A percentile compares a stretch with the other conserved stretches of the same genome.
These are phyloP conservation scores for Heliconius nattereri DNA, from an alignment of 1,140 invertebrate species.

Conservation along the genomic window DNA sequence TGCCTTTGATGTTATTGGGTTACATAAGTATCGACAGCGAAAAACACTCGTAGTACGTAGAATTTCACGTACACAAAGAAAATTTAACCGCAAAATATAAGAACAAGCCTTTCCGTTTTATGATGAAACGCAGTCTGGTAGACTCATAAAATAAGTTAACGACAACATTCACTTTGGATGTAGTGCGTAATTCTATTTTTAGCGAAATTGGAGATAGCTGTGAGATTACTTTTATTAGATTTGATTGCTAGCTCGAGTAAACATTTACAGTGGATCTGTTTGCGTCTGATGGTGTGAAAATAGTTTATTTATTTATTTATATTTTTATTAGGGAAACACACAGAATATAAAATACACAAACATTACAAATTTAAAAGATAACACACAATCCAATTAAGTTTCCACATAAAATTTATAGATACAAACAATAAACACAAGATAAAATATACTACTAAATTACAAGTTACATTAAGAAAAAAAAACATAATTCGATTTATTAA, in stretches of 20 bases:
- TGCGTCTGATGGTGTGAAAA: not conserved
- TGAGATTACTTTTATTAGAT: constrained; percentile 31
- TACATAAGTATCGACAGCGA: not conserved
- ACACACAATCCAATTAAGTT: no score
- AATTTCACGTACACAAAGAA: constrained; percentile 14
- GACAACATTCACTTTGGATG: constrained; percentile 40
- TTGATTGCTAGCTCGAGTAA: constrained; percentile 2
- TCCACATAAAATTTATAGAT: no score
- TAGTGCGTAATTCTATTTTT: constrained; percentile 45
- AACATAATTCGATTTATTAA: no score
- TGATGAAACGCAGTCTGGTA: constrained; percentile 35
- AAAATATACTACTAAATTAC: no score
- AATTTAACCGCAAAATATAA: constrained; percentile 22
- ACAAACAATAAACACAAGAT: no score
- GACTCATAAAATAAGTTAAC: constrained; percentile 44
- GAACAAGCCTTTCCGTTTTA: constrained; percentile 29
- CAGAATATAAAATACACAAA: no score
- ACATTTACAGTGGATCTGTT: not conserved
- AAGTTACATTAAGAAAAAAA: no score
- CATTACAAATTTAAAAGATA: no score
- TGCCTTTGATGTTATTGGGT: not conserved
- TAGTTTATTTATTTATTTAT: no score
- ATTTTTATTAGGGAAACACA: no score
- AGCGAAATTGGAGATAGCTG: constrained; percentile 36
- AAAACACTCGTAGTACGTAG: not conserved